Base-by-base conservation (phyloP, 2,888 invertebrate species). In the Temnothorax ravouxi region DNA sequence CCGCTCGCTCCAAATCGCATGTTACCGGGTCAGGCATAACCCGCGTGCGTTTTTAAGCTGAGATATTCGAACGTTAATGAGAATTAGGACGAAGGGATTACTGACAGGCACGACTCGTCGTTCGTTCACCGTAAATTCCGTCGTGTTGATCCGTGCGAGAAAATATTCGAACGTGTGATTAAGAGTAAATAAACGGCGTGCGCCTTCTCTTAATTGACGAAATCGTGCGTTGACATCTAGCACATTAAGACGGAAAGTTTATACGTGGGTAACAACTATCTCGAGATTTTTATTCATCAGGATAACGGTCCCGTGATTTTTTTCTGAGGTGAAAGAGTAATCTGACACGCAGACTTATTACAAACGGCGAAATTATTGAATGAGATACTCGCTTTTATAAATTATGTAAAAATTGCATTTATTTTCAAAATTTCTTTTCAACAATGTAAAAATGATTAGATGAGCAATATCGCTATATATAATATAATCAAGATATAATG, bases 11-110 rank as follows among this genome's bases (percentile, higher is more conserved):
- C 38, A 76, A 77, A 61, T 82, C 76, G 34, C 74, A 62, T 38
- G 44, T 75, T 79, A 67, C 80, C 80, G 64, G 84, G 69, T 77
- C 74, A 50, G 69, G 66, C 82, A 18, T 64, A 62, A 50, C 41
- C 41, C 85, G 21, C 34, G 50, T 38, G 47, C 56, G 29, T 8
- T 38, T 38, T 79, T 47, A 47, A 75, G 6, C 52, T n/a, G 81
- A 74, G 29, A 75, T 62, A 74, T 44, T 75, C 52, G 81, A 41
- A 38, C 34, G 34, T 75, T 81, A 62, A 76, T 52, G 81, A 81
- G 75, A 81, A 81, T 76, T 64, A 64, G 62, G 76, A 81, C 15
- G 75, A 62, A 34, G 29, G 61, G 52, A 52, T 81, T 47, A 62
- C 25, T 15, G 50, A 44, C 77, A 11, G 76, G 15, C 44, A 9